A percentile compares a stretch with the other conserved stretches of the same genome.
phyloP scores from a whole-genome alignment of 2,888 invertebrate genomes.

The Elegia similella region DNA sequence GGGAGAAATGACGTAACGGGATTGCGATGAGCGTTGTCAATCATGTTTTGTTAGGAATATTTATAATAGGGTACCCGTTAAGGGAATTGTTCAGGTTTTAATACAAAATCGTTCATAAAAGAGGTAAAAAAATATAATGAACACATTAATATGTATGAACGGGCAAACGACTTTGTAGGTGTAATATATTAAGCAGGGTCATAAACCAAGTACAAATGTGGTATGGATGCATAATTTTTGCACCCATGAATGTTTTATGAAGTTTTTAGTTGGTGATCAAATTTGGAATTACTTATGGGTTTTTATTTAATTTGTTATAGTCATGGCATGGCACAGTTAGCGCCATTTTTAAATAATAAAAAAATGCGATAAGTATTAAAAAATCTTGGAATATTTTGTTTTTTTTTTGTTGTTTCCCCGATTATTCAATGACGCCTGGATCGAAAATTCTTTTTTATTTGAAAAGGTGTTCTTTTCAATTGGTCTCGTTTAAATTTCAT shows the following conservation, averaged over 20 bases:
- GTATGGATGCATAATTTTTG: not conserved
- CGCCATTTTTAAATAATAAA: too few relatives aligned
- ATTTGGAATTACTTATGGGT: too few relatives aligned
- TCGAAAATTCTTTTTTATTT: too few relatives aligned
- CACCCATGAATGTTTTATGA: not conserved
- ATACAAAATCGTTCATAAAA: not conserved
- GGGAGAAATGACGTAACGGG: conserved; percentile 45
- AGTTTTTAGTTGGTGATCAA: too few relatives aligned
- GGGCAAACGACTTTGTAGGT: not conserved
- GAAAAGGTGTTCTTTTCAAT: too few relatives aligned
- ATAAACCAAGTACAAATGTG: conserved; percentile 4
- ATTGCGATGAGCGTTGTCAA: conserved; percentile 33
- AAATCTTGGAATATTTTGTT: too few relatives aligned
- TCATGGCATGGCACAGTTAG: not conserved
- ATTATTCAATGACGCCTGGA: too few relatives aligned
- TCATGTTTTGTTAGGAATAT: conserved; percentile 25
- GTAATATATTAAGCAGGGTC: not conserved
- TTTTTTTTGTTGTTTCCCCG: too few relatives aligned
- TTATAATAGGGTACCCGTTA: not conserved
- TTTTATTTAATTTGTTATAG: not conserved
- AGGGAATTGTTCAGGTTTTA: not conserved
- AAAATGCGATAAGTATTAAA: too few relatives aligned
- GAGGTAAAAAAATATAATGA: not conserved
- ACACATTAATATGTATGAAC: not conserved
- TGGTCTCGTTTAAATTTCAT: too few relatives aligned